These are phyloP conservation scores for Esox lucius DNA, from an alignment of 2,797 vertebrate genomes.

Conservation along the genomic window DNA sequence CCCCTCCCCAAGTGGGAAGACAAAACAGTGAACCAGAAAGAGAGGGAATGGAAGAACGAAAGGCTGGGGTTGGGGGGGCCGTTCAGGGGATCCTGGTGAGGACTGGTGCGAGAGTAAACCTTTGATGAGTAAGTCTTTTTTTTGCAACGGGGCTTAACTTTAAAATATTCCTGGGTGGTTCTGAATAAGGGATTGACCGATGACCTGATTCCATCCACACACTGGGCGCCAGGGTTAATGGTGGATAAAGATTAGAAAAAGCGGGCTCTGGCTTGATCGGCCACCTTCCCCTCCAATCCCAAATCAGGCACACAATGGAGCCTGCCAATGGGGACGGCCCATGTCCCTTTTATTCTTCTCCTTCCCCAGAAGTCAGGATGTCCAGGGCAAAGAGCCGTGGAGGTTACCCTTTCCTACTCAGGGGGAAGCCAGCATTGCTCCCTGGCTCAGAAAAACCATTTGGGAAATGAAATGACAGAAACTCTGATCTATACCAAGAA, in stretches of 20 bases:
- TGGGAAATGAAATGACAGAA: slow-evolving; percentile 73
- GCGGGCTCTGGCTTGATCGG: slow-evolving; percentile 69
- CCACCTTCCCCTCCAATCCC: slow-evolving; percentile 69
- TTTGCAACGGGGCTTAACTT: slow-evolving; percentile 74
- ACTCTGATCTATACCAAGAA: slow-evolving; percentile 78
- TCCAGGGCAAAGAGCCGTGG: slow-evolving; percentile 76
- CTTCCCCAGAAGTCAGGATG: slow-evolving; percentile 45
- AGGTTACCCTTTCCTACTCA: slow-evolving; percentile 69
- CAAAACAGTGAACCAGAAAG: slow-evolving; percentile 63
- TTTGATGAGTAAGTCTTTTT: slow-evolving; percentile 77
- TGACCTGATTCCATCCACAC: slow-evolving; percentile 80
- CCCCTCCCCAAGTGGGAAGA: slow-evolving; percentile 50
- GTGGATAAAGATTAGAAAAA: slow-evolving; percentile 81
- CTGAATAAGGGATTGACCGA: slow-evolving; percentile 82
- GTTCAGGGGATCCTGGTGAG: slow-evolving; percentile 46
- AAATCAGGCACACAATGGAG: slow-evolving; percentile 73
- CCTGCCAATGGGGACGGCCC: slow-evolving; percentile 70
- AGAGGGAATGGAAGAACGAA: slow-evolving; percentile 25
- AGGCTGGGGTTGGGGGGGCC: slow-evolving; percentile 31
- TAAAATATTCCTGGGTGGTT: slow-evolving; percentile 79
- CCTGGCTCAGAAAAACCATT: slow-evolving; percentile 65
- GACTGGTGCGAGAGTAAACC: slow-evolving; percentile 63
- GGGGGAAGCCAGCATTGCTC: slow-evolving; percentile 58
- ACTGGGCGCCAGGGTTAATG: slow-evolving; percentile 78
- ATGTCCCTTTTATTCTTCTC: slow-evolving; percentile 75